Percentiles rank a stretch among this genome's conserved stretches.
These are phyloP conservation scores for Drosophila quasianomalipes DNA, from an alignment of 2,888 invertebrate genomes.

Conservation along the genomic window DNA sequence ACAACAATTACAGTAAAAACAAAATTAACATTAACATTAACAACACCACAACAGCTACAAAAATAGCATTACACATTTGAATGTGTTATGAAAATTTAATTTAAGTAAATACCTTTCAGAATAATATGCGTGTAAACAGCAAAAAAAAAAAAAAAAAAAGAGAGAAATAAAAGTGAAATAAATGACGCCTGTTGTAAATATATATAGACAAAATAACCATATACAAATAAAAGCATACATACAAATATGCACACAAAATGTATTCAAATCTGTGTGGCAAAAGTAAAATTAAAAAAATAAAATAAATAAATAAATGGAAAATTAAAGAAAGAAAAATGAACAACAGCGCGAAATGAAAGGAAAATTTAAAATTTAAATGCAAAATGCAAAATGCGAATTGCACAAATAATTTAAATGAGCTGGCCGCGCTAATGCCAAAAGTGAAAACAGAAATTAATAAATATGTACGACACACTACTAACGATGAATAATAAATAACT, in stretches of 20 bases:
- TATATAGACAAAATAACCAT: constrained; percentile 24
- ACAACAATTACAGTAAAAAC: constrained; percentile 4
- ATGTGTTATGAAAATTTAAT: constrained; percentile 36
- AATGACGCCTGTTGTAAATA: constrained; percentile 41
- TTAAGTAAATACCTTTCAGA: constrained; percentile 35
- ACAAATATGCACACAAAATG: constrained; percentile 7
- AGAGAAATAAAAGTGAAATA: background rate
- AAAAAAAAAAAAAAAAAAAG: constrained; percentile 1
- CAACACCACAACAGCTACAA: constrained; percentile 2
- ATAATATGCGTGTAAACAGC: constrained; percentile 57
- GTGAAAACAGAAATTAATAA: constrained; percentile 68
- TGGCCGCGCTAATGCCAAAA: constrained; percentile 52
- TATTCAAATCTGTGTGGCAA: constrained; percentile 26
- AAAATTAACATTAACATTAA: background rate
- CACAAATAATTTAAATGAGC: constrained; percentile 64
- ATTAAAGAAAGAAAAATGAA: background rate
- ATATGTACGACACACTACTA: constrained; percentile 51
- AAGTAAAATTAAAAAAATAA: background rate
- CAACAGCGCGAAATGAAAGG: background rate
- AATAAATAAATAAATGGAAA: background rate
- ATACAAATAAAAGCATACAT: constrained; percentile 7
- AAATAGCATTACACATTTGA: constrained; percentile 4
- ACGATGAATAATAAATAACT: constrained; percentile 75
- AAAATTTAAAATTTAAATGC: constrained; percentile 31
- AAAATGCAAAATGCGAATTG: constrained; percentile 44